Conservation (phyloP, 2,113 vertebrate genomes). For the Stegostoma tigrinum region DNA sequence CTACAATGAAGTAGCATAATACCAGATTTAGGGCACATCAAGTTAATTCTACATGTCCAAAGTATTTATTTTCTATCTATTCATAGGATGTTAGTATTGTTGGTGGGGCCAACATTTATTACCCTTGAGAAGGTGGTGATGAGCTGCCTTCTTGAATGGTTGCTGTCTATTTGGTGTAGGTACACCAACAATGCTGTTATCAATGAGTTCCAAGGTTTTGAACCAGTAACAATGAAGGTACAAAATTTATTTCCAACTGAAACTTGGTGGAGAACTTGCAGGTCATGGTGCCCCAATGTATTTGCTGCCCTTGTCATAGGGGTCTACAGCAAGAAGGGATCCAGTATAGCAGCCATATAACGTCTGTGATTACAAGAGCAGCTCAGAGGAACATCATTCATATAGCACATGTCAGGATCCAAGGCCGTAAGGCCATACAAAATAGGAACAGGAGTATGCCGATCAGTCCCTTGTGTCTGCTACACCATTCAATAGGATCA, state of each 20-base stretch:
- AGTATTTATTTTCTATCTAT: neutral
- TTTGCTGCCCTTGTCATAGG: neutral
- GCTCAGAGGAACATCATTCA: too few species aligned
- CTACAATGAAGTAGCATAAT: neutral
- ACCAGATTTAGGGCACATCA: neutral
- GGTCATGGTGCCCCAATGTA: neutral
- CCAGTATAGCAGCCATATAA: too few species aligned
- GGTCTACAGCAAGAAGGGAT: too few species aligned
- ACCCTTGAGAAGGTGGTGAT: neutral
- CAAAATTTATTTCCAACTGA: neutral
- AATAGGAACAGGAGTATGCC: neutral
- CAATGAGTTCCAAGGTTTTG: neutral
- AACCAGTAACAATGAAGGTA: neutral
- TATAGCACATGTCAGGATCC: too few species aligned
- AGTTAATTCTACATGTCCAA: neutral
- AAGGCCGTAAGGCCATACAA: neutral
- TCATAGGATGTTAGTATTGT: too few species aligned
- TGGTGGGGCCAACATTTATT: neutral
- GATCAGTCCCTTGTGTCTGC: neutral
- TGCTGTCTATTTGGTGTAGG: neutral
- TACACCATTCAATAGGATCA: neutral
- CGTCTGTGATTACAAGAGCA: too few species aligned
- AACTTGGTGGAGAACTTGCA: neutral
- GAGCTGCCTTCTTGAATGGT: neutral
- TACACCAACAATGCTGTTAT: neutral